Conservation (phyloP, 1,140 invertebrate genomes). For the Aphidius ervi region DNA sequence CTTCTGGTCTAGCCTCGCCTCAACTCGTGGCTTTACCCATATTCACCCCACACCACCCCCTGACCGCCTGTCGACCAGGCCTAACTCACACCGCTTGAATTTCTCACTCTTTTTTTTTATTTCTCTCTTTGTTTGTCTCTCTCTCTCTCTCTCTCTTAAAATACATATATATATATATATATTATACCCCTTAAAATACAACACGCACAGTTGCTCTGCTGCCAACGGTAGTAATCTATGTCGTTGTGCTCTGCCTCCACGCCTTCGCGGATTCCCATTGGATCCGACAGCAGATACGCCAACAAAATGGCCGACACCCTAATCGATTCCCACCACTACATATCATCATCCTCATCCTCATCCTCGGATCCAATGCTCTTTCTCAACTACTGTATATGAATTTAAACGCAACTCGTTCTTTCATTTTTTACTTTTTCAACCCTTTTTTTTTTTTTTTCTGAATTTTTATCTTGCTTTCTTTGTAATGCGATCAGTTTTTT, state of each 20-base stretch:
- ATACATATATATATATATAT: too few relatives aligned
- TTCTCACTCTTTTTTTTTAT: background rate
- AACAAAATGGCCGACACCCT: constrained; percentile 48
- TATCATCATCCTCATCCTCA: constrained; percentile 17
- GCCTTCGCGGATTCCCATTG: constrained; percentile 35
- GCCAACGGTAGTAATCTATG: constrained; percentile 19
- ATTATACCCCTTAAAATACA: too few relatives aligned
- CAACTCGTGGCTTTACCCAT: too few relatives aligned
- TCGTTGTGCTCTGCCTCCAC: constrained; percentile 33
- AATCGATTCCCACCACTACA: constrained; percentile 39
- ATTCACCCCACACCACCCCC: too few relatives aligned
- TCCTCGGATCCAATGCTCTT: constrained; percentile 14
- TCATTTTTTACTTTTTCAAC: background rate
- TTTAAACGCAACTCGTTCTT: background rate
- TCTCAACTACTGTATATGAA: background rate
- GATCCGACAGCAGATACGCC: constrained; percentile 31
- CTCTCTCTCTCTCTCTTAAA: constrained; percentile 8
- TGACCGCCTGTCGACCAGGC: too few relatives aligned
- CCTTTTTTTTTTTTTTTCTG: background rate
- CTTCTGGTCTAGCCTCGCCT: background rate
- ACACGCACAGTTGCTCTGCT: constrained; percentile 16
- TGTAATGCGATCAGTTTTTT: background rate
- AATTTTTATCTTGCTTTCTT: constrained; percentile 10
- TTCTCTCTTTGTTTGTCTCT: constrained; percentile 5
- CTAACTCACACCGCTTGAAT: background rate